Conservation (phyloP, 2,888 invertebrate species). For the Euplagia quadripunctaria region DNA sequence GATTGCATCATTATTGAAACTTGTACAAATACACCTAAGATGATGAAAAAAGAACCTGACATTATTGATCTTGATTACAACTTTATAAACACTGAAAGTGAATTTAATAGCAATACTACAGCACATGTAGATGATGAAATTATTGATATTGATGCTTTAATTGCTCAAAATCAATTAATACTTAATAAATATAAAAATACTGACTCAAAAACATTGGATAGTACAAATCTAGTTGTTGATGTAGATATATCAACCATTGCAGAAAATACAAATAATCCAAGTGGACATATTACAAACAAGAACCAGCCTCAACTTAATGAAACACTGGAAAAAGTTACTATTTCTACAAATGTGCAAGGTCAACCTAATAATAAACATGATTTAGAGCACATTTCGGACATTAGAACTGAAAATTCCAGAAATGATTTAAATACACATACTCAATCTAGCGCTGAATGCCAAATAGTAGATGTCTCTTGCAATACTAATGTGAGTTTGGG, state of each 20-base stretch:
- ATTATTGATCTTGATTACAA: constrained; percentile 47
- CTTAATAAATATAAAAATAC: constrained; percentile 31
- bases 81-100: neutral
- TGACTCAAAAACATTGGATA: constrained; percentile 1
- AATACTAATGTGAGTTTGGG: neutral
- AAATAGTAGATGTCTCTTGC: neutral
- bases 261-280: neutral
- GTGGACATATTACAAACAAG: neutral
- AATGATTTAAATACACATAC: neutral
- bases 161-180: constrained; percentile 59
- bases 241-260: constrained; percentile 21
- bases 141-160: constrained; percentile 62
- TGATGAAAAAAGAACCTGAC: constrained; percentile 24
- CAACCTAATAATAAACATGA: neutral
- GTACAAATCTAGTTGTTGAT: constrained; percentile 27
- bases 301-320: neutral
- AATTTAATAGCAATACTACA: neutral
- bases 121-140: constrained; percentile 37
- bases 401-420: neutral
- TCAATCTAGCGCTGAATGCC: neutral
- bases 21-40: constrained; percentile 7
- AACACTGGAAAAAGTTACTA: no score
- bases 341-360: neutral
- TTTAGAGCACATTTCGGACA: neutral
- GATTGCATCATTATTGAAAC: constrained; percentile 32